Evolutionary conservation across 30 jellyfish, hydroid and myxozoan species (phyloP), one percentile per base, ranked within the genome.

Genomic region (Hydractinia echinata): DNA sequence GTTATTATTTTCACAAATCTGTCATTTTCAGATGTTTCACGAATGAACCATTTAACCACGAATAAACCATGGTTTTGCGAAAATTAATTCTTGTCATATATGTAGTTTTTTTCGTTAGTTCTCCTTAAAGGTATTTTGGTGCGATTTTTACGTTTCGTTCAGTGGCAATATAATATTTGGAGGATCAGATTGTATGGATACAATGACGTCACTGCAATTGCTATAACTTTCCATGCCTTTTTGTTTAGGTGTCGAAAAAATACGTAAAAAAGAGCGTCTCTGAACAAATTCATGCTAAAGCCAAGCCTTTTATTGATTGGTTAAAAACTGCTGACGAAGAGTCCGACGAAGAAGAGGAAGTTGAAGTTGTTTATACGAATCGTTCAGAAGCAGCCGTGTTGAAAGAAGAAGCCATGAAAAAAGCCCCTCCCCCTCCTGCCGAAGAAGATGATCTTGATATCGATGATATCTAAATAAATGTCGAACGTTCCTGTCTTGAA

Each of bases 261-360:
- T 94, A 88, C 77, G 99, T 94, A 11, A 9, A 78, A 54, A 94
- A 94, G 76, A 95, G 85, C 20, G 84, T 90, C 0, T 84, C 96
- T 30, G 84, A 88, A 55, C 53, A 74, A 13, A 90, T 95, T 66
- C 97, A 95, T 87, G 85, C 89, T 72, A 87, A 87, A 67, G 99
- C 99, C 20, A 82, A 84, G 73, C 95, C 96, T 7, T 95, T 95
- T 55, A 52, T 95, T 50, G 96, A 89, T 6, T 95, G 99, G 99
- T 58, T 95, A 88, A 80, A 72, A 76, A 95, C 89, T 19, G 99
- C 99, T 11, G 99, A 95, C 53, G 98, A 94, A 76, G 87, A 85
- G 13, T 84, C 96, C 56, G 99, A 95, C 49, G 99, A 94, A 10
- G 95, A 88, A 15, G 91, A 71, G 8, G 99, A 74, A 4, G 95